Evolutionary conservation across 2,113 vertebrate genomes (phyloP).

Genomic region (Neomonachus schauinslandi): DNA sequence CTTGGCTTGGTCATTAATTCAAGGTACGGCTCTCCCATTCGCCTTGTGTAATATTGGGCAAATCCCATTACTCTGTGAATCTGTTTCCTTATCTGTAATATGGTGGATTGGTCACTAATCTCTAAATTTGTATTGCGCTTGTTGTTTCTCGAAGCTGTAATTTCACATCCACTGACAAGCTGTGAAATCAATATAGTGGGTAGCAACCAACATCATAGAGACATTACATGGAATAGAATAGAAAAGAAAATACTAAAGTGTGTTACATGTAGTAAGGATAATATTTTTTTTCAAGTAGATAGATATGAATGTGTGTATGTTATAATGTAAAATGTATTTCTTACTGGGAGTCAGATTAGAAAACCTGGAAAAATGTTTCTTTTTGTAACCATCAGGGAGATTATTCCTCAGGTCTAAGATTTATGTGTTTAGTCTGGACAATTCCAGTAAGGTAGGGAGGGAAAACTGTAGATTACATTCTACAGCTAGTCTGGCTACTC

Average conservation of each 20-base stretch:
- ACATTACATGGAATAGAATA: neutral
- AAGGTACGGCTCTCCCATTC: neutral
- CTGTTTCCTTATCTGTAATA: neutral
- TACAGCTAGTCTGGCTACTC: neutral
- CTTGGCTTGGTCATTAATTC: slow-evolving; percentile 20
- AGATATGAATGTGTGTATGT: neutral
- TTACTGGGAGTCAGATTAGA: neutral
- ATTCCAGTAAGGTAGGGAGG: neutral
- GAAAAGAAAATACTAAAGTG: neutral
- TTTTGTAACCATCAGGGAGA: neutral
- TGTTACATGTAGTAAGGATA: neutral
- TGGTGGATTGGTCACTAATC: neutral
- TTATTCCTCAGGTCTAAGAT: neutral
- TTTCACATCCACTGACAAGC: neutral
- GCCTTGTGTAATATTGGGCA: neutral
- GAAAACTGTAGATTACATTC: neutral
- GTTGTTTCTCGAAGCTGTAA: neutral
- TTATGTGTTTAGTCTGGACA: neutral
- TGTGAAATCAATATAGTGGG: neutral
- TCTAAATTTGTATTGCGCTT: neutral
- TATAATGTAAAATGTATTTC: neutral
- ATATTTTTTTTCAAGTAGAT: neutral
- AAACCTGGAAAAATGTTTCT: slow-evolving; percentile 8
- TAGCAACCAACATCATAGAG: neutral
- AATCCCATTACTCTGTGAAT: neutral